Base-by-base conservation (phyloP, 2,797 vertebrate species). In the Helicolenus hilgendorfi region DNA sequence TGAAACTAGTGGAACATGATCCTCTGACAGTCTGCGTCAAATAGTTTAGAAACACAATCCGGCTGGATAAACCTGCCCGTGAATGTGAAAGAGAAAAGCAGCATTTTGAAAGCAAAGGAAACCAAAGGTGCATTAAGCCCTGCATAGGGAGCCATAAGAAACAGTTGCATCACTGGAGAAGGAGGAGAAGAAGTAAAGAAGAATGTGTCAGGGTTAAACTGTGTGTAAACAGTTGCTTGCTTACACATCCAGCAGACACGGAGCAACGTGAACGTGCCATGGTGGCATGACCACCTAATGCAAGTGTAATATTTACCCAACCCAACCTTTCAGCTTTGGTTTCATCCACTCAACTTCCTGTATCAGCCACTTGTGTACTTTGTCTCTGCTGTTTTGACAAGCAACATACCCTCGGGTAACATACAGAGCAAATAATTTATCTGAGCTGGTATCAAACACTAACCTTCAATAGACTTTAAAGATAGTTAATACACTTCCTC, bases 21-120 rank as follows among this genome's bases (percentile, higher is more conserved):
- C 24, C 35, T 63, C 33, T 53, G 38, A 67, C 33, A 41, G 53
- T 35, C 33, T 72, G 38, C 11, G 56, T 70, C 18, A 60, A 63
- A 59, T 33, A 59, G 65, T 70, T 56, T 35, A n/a, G 56, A 45
- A 36, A 80, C 31, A 68, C 33, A 77, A 69, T 55, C 77, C 70
- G 69, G 1, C 33, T 24, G 38, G 26, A 70, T 27, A 82, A 82
- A 63, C 13, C 56, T 3, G 35, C 65, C 33, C 1, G 5, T 14
- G 14, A 41, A 45, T 1, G 2, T 63, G 26, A 74, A 45, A 56
- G 15, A 64, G 8, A 71, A 72, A 35, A 64, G 10, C 11, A 67
- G 11, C 13, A 13, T 45, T 79, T 63, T 33, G 11, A 74, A 53
- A 70, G 13, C 9, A 58, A 24, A 63, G 4, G 35, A 31, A 71